Base-by-base conservation (phyloP, 2,113 vertebrate species). In the Leptocoma aspasia region DNA sequence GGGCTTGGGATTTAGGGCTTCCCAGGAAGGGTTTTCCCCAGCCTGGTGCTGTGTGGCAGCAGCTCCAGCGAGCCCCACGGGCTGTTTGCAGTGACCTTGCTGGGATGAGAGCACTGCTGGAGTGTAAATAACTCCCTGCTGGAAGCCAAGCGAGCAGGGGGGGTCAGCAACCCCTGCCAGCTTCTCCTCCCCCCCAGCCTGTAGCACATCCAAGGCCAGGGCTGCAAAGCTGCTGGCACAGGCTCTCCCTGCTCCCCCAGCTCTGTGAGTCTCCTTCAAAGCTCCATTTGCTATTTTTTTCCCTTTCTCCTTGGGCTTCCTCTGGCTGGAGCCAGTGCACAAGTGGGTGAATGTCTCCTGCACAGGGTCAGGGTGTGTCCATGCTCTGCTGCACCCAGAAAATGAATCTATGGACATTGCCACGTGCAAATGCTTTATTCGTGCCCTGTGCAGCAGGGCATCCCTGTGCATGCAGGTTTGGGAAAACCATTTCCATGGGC, bases 71-170 rank as follows among this genome's bases (percentile, higher is more conserved):
- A 70, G 94, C 82, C 61, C 89, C 59, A 10, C 4, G 7, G 82
- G 90, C 85, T 91, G 71, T 44, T 31, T 52, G 83, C 89, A 45
- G 89, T 76, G 94, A 91, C 94, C 94, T 95, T 95, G 91, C 86
- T 56, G 83, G 56, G 83, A 82, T 2, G 4, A 41, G 72, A 75
- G 79, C 41, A 3, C 45, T 64, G 80, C n/a, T 47, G 89, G 69
- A 44, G 95, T 86, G 92, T 44, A 72, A 94, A 76, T 53, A 94
- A 91, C 81, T 89, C 76, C 84, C 70, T 63, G 86, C 56, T 83
- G 83, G 44, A 16, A 91, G 89, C 57, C 63, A 49, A 31, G 72
- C 10, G 31, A 79, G 39, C 0, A 1, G 30, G 33, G 75, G 59
- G 24, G 44, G 57, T 0, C 10, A 2, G 47, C 52, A 82, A 22